Conservation (phyloP, 2,113 vertebrate species). For the Nibea albiflora region DNA sequence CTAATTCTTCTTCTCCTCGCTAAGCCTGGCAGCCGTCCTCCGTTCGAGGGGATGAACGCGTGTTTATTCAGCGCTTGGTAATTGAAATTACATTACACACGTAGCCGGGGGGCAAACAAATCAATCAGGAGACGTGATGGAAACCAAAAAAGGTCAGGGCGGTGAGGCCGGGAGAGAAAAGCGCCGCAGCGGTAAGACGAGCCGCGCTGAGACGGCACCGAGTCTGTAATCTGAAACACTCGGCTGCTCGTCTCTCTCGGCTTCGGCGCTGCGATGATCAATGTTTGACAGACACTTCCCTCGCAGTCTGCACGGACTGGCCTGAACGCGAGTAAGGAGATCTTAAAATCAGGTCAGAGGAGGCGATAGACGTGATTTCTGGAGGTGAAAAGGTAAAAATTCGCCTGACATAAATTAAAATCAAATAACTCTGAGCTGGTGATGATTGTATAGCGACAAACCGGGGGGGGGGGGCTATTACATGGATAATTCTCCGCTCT, state of each 20-base stretch:
- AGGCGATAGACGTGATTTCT: background rate
- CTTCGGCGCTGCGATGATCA: constrained; percentile 6
- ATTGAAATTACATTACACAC: constrained; percentile 22
- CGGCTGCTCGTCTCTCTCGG: constrained; percentile 41
- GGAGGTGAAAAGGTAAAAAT: background rate
- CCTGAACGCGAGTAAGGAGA: background rate
- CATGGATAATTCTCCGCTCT: constrained; percentile 56
- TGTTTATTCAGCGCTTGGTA: constrained; percentile 30
- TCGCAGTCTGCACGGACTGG: constrained; percentile 5
- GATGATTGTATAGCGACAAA: constrained; percentile 58
- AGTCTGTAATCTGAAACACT: constrained; percentile 55
- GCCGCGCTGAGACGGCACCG: constrained; percentile 25
- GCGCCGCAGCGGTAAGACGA: constrained; percentile 17
- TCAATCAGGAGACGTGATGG: constrained; percentile 12
- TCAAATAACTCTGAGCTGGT: background rate
- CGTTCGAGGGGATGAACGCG: background rate
- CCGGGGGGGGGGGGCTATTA: constrained; percentile 24
- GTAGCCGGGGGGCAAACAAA: background rate
- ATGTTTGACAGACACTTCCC: constrained; percentile 28
- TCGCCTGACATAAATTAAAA: constrained; percentile 33
- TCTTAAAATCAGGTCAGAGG: background rate
- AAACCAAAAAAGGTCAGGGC: background rate
- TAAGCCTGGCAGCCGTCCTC: constrained; percentile 4
- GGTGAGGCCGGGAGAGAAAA: background rate
- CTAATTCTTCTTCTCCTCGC: background rate